Evolutionary conservation across 2,888 invertebrate genomes (phyloP), one percentile per base, ranked within the genome.

Genomic region (Mycalesis mineus): DNA sequence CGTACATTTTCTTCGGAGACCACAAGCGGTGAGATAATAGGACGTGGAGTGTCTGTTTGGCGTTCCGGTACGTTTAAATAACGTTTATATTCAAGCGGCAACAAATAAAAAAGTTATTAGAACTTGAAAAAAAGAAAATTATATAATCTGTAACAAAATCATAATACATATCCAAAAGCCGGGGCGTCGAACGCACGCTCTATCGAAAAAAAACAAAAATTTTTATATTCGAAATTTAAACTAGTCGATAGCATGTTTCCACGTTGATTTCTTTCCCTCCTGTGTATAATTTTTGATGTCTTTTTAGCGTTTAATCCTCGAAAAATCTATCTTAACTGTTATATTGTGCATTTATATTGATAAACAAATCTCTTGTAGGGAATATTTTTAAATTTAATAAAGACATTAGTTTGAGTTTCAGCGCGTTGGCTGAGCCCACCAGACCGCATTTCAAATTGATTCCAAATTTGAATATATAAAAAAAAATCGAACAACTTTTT

Each of bases 211-310:
- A 75, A 78, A 62, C 65, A 77, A 78, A 86, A 81, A 83, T 77
- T 84, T 86, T 88, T 88, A 88, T 88, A 88, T 86, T 87, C 84
- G 77, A 87, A 87, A 84, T 86, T 86, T 82, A 80, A 84, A 80
- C 76, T 88, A 88, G 87, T 87, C 85, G 84, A 84, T 87, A 87
- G 80, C 83, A 84, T 81, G 75, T 79, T 75, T 78, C 78, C 78
- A 76, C 74, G 70, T 64, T 83, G 78, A 68, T 67, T 80, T 82
- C 81, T 68, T 68, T 77, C 80, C 82, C 76, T 79, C 76, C 76
- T 79, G 74, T 78, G 79, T 78, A 81, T 85, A 77, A 82, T 84
- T 86, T 85, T 82, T 77, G 80, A 86, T 70, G 79, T 84, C 75
- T 84, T 84, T 84, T 83, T 81, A 82, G 83, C 80, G 80, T 84